phyloP scores from a whole-genome alignment of 2,888 invertebrate species.

The Physocephala rufipes region DNA sequence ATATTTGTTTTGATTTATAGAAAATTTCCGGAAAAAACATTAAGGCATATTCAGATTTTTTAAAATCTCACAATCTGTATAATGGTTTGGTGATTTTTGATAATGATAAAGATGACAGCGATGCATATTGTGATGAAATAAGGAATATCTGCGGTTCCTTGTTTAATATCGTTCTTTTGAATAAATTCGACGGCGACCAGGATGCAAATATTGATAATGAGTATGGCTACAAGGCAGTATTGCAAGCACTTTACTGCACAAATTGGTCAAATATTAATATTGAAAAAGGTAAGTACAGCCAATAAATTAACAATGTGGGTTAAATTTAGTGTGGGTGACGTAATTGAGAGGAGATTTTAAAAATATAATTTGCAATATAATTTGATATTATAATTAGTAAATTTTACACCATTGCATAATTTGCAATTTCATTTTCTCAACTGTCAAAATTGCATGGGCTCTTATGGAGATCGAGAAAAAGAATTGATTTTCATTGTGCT shows the following conservation, averaged over 20 bases:
- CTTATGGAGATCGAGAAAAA: too few species aligned
- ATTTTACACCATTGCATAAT: too few species aligned
- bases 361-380: too few species aligned
- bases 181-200: not conserved
- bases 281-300: not conserved
- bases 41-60: conserved; percentile 8
- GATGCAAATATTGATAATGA: conserved; percentile 7
- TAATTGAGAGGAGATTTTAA: too few species aligned
- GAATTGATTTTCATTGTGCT: too few species aligned
- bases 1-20: conserved; percentile 15
- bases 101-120: conserved; percentile 9
- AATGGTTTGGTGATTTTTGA: conserved; percentile 24
- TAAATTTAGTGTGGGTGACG: too few species aligned
- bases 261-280: conserved; percentile 19
- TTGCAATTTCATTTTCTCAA: too few species aligned
- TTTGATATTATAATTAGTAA: too few species aligned
- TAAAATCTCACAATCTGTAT: conserved; percentile 12
- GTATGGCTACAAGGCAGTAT: conserved; percentile 23
- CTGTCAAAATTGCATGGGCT: too few species aligned
- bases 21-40: conserved; percentile 1
- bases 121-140: conserved; percentile 2
- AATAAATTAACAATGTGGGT: too few species aligned
- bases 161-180: conserved; percentile 20
- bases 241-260: conserved; percentile 22
- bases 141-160: not conserved